Evolutionary conservation across 2,113 vertebrate genomes (phyloP).

Genomic region (Ariopsis seemanni): DNA sequence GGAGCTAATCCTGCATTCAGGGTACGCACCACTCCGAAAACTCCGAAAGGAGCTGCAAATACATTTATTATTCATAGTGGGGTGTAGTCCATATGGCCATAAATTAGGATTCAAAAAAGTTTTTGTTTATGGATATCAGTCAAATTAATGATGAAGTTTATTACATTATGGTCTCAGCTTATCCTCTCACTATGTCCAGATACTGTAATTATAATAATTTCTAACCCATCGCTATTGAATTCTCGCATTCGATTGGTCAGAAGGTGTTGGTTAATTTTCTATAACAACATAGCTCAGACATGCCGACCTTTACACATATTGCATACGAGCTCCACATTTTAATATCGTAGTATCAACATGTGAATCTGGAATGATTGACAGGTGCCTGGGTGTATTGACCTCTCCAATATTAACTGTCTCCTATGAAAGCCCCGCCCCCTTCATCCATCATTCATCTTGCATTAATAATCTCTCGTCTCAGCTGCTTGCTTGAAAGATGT

Average conservation of each 20-base stretch:
- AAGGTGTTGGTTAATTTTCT: background rate
- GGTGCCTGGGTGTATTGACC: background rate
- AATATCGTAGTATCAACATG: no score
- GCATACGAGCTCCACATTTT: no score
- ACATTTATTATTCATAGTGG: background rate
- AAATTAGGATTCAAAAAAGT: background rate
- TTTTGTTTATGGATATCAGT: background rate
- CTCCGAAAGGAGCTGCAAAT: background rate
- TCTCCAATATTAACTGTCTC: no score
- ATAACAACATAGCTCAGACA: background rate
- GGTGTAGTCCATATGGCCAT: background rate
- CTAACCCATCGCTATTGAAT: background rate
- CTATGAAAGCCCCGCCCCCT: background rate
- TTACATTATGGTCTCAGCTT: background rate
- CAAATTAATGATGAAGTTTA: background rate
- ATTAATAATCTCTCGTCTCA: background rate
- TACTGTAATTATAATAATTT: background rate
- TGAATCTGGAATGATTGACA: background rate
- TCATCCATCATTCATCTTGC: background rate
- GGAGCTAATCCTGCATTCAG: slow-evolving; percentile 94
- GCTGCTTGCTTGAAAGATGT: background rate
- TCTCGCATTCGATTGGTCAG: background rate
- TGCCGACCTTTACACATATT: background rate
- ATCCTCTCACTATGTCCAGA: background rate
- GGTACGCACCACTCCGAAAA: slow-evolving; percentile 70